Base-by-base conservation (phyloP, 2,888 invertebrate genomes). In the Rhingia campestris region DNA sequence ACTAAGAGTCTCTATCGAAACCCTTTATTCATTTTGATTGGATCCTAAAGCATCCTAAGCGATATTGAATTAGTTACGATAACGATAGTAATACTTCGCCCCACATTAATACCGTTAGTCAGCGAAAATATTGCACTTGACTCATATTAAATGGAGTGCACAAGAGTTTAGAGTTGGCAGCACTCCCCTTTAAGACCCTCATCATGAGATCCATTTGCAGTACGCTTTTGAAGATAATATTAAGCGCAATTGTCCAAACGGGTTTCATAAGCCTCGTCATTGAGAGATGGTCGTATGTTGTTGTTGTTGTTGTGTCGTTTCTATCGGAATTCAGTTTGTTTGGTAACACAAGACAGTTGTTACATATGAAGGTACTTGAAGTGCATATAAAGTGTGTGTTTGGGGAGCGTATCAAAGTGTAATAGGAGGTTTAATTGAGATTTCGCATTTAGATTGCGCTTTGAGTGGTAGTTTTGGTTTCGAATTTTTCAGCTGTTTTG, bases 291-390 rank as follows among this genome's bases (percentile, higher is more conserved):
- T 61, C n/a, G n/a, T n/a, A n/a, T n/a, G n/a, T 53, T 59, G 14
- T 47, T 30, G 49, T 12, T 35, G 4, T 59, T 37, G 3, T 32
- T 66, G 39, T 63, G 6, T 53, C 22, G 22, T 53, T 33, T 53
- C 33, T 32, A 14, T 64, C 56, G 53, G 43, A 37, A 30, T 45
- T 41, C 14, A 12, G 30, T 66, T 58, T 61, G 64, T 82, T 79
- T 79, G 56, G 82, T 69, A 82, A 82, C 53, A 53, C 77, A 72
- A 72, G 61, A 72, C 49, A 0, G 37, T 35, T 69, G 73, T 73
- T 82, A 77, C 69, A 79, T 69, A 80, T 82, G 79, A 82, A 82
- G 79, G 82, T 82, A 82, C 82, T 79, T 73, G 79, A 59, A 79
- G 77, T 73, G 82, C 82, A 79, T 79, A 73, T 74, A 82, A 82